Evolutionary conservation across 1,140 invertebrate species (phyloP), one percentile per base, ranked within the genome.

Genomic region (Cecropterus lyciades): DNA sequence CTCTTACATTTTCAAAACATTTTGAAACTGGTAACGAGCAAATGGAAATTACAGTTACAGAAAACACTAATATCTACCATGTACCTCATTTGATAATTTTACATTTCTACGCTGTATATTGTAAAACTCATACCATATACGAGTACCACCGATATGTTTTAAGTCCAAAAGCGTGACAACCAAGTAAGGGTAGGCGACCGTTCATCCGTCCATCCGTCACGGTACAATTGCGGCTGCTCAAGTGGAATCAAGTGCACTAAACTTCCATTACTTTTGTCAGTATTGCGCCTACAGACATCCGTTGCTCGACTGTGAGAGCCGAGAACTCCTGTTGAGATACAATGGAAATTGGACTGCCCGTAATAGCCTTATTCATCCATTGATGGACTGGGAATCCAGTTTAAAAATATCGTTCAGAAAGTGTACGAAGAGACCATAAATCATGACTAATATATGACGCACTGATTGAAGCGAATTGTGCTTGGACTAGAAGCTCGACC

Each of bases 211-310:
- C 65, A 69, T 65, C 73, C 73, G 84, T 84, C 76, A 84, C 83
- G 79, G 73, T 69, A 82, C 85, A 85, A 86, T 91, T 85, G 84
- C 74, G 76, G 73, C 65, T 78, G 78, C 73, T 87, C 83, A 89
- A 87, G 84, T 89, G 85, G 83, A 84, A 84, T 85, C 85, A 86
- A 88, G 82, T 87, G 83, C 84, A 84, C 87, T 87, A 88, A 89
- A 91, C 86, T 82, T 80, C 79, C 80, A 87, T 83, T 85, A 85
- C 78, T 82, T 88, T 87, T 84, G 84, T 87, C 77, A 83, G 77
- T 76, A 70, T 79, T 83, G 81, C 83, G 82, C 85, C 84, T 82
- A 87, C 85, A 81, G 82, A 88, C 84, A 84, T 87, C 85, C 85
- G 82, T 73, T 77, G 64, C 55, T 72, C 70, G 62, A 71, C 72